Evolutionary conservation across 2,888 invertebrate species (phyloP).

Genomic region (Napeogenes sylphis): DNA sequence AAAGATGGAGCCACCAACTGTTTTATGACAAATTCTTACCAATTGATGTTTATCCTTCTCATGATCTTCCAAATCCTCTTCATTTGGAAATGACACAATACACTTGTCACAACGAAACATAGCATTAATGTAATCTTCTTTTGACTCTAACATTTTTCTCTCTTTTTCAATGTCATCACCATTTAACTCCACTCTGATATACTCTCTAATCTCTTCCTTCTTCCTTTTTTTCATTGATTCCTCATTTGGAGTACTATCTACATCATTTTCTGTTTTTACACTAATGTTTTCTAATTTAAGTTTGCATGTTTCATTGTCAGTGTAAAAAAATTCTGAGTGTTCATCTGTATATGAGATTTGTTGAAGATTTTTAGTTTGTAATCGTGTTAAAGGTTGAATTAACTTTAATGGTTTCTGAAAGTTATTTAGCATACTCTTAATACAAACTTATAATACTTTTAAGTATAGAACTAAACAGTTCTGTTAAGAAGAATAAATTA

Average conservation of each 20-base stretch:
- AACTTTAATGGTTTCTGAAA: no score
- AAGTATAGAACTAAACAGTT: no score
- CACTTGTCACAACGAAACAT: constrained; percentile 60
- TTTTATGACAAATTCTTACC: constrained; percentile 35
- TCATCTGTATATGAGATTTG: constrained; percentile 1
- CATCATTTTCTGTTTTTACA: constrained; percentile 18
- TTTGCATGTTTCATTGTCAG: constrained; percentile 6
- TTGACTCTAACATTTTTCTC: constrained; percentile 38
- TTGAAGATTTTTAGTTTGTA: not conserved
- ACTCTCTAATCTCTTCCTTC: constrained; percentile 32
- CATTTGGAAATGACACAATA: constrained; percentile 56
- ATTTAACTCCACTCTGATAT: constrained; percentile 47
- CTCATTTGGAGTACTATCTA: not conserved
- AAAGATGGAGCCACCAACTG: no score
- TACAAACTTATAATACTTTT: no score
- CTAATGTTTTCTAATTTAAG: constrained; percentile 9
- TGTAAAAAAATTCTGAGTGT: not conserved
- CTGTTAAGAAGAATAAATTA: no score
- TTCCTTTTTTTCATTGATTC: constrained; percentile 26
- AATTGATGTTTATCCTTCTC: constrained; percentile 50
- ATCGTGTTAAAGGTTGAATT: not conserved
- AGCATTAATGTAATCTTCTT: constrained; percentile 59
- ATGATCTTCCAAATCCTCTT: constrained; percentile 62
- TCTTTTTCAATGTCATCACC: constrained; percentile 50
- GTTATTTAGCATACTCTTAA: no score